Evolutionary conservation across 2,888 invertebrate genomes (phyloP).

Genomic region (Clepsis dumicolana): DNA sequence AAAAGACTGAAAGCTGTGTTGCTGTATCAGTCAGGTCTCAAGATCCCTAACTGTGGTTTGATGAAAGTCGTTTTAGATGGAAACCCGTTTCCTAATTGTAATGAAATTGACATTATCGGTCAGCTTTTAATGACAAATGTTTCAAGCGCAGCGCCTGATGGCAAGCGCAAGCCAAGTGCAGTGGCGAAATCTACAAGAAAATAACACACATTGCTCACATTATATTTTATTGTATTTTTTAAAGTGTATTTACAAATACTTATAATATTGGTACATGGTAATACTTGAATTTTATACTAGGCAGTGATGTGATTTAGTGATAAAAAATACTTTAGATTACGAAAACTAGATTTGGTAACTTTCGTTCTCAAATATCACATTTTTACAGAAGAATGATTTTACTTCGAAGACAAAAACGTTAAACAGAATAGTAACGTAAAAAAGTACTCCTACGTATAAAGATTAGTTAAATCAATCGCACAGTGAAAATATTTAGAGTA

Average conservation of each 20-base stretch:
- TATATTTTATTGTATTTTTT: conserved; percentile 27
- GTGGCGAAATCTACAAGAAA: neutral
- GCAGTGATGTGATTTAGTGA: conserved; percentile 2
- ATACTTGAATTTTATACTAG: conserved; percentile 17
- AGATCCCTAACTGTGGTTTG: conserved; percentile 55
- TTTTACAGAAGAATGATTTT: conserved; percentile 21
- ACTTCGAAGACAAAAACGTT: conserved; percentile 31
- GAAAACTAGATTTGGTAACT: conserved; percentile 76
- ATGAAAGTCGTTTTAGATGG: conserved; percentile 63
- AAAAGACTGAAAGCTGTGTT: conserved; percentile 57
- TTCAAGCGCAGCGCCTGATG: neutral
- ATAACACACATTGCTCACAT: conserved; percentile 20
- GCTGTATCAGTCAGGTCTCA: conserved; percentile 55
- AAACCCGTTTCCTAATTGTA: conserved; percentile 60
- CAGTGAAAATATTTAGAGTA: neutral
- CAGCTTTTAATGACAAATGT: conserved; percentile 28
- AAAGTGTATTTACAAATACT: conserved; percentile 28
- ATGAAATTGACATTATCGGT: conserved; percentile 51
- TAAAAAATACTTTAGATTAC: conserved; percentile 53
- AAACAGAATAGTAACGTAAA: neutral
- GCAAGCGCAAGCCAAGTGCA: neutral
- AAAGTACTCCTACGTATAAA: neutral
- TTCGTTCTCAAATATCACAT: conserved; percentile 47
- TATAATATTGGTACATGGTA: conserved; percentile 11
- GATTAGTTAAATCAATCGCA: neutral